phyloP scores from a whole-genome alignment of 2,113 vertebrate species.

The Marmota monax region DNA sequence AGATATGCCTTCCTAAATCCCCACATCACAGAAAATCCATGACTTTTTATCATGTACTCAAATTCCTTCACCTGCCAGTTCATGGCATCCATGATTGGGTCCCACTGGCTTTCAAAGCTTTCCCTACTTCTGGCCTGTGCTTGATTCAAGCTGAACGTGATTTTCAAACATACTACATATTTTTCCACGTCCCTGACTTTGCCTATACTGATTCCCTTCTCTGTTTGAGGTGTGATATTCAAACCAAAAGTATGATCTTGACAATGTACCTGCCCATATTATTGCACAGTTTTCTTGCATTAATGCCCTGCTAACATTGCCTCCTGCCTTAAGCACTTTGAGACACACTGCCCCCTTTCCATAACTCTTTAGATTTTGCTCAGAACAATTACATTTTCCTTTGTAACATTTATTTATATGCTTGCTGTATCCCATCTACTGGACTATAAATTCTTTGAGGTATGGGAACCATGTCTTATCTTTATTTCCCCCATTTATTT shows the following conservation, averaged over 20 bases:
- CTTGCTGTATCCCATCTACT: neutral
- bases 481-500: constrained; percentile 2
- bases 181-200: neutral
- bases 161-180: neutral
- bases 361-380: constrained; percentile 29
- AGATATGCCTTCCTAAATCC: neutral
- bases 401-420: neutral
- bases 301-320: neutral
- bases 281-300: neutral
- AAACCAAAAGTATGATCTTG: neutral
- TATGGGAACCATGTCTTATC: neutral
- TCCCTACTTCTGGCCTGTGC: neutral
- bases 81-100: neutral
- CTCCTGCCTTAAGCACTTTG: neutral
- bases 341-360: neutral
- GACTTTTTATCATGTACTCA: neutral
- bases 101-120: neutral
- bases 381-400: neutral
- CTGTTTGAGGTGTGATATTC: neutral
- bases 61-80: neutral
- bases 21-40: neutral
- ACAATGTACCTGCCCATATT: neutral
- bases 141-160: constrained; percentile 3
- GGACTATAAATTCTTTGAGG: neutral
- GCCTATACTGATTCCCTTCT: neutral